Percentiles rank a stretch among this genome's conserved stretches.
Conservation (phyloP, 2,113 vertebrate genomes). For the Piprites chloris region DNA sequence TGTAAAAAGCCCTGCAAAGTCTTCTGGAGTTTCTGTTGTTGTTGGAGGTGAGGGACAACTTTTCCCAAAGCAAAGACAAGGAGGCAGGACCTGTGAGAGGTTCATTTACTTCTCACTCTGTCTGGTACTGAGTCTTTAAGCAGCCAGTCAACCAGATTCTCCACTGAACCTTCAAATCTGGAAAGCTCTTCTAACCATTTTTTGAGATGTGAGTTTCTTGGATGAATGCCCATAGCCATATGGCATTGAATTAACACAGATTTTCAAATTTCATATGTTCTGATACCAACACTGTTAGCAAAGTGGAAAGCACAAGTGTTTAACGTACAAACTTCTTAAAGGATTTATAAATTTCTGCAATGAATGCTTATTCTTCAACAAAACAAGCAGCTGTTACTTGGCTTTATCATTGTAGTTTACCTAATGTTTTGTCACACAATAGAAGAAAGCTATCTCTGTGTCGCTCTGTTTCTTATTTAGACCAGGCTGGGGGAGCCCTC, state of each 20-base stretch:
- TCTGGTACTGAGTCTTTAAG: not conserved
- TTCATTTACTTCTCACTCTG: not conserved
- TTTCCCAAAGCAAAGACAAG: not conserved
- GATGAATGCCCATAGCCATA: slow-evolving; percentile 37
- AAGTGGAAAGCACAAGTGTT: not conserved
- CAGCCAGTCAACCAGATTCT: not conserved
- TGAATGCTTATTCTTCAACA: slow-evolving; percentile 13
- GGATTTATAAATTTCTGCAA: not conserved
- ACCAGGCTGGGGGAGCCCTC: not conserved
- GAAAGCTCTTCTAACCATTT: slow-evolving; percentile 6
- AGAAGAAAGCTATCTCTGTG: not conserved
- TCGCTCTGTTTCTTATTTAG: not conserved
- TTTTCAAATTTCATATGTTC: slow-evolving; percentile 26
- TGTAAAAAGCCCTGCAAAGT: not conserved
- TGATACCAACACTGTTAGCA: not conserved
- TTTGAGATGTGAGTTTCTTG: slow-evolving; percentile 36
- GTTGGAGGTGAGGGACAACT: not conserved
- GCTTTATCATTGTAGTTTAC: not conserved
- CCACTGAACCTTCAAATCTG: not conserved
- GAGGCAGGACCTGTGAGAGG: not conserved
- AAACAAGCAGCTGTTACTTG: not conserved
- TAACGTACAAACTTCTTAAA: not conserved
- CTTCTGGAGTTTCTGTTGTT: not conserved
- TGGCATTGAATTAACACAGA: slow-evolving; percentile 51
- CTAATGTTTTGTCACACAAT: not conserved